Evolutionary conservation across 1,140 invertebrate genomes (phyloP).

Genomic region (Tetragonula clypearis): DNA sequence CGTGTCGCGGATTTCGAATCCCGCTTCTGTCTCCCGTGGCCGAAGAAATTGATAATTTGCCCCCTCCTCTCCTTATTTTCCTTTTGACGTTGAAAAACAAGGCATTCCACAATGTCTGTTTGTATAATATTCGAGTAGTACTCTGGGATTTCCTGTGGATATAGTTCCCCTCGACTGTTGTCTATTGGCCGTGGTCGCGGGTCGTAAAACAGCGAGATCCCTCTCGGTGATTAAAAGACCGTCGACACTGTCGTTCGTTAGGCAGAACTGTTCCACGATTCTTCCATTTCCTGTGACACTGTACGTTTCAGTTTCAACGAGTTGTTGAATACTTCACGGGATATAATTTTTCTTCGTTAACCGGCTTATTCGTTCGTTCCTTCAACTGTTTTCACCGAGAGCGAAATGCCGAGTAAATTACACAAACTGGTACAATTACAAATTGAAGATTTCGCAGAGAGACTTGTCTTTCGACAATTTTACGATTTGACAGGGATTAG

Average conservation of each 20-base stretch:
- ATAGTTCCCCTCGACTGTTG: not conserved
- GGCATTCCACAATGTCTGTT: no score
- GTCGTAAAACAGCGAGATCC: conserved; percentile 47
- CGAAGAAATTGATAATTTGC: conserved; percentile 7
- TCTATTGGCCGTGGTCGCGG: conserved; percentile 35
- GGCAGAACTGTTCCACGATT: conserved; percentile 17
- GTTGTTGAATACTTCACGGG: not conserved
- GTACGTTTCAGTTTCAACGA: conserved; percentile 35
- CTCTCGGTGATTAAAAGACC: conserved; percentile 42
- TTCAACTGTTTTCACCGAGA: not conserved
- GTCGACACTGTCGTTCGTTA: conserved; percentile 44
- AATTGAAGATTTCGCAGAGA: not conserved
- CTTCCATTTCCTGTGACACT: conserved; percentile 40
- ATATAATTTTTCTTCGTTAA: not conserved
- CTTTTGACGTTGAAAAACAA: no score
- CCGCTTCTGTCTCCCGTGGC: not conserved
- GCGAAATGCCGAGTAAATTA: no score
- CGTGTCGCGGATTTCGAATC: conserved; percentile 51
- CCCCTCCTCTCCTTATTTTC: no score
- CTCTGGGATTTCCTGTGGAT: conserved; percentile 12
- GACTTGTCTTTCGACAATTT: not conserved
- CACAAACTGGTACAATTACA: not conserved
- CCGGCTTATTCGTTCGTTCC: not conserved
- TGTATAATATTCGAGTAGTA: not conserved
- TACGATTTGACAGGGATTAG: not conserved